Base-by-base conservation (phyloP, 2,888 invertebrate genomes). In the Oconnorella tubifera region DNA sequence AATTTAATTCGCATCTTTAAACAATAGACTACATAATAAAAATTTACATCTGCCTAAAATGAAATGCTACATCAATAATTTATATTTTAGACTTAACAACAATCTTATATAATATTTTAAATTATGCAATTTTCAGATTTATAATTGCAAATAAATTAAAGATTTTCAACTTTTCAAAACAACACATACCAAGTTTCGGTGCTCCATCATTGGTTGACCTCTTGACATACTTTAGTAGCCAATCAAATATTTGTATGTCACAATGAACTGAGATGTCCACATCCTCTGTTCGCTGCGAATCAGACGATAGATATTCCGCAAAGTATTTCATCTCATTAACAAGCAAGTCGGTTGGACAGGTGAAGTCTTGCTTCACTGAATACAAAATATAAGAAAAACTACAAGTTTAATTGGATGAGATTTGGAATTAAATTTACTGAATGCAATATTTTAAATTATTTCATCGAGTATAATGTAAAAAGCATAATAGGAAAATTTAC, bases 221-320 rank as follows among this genome's bases (percentile, higher is more conserved):
- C 80, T 93, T 92, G n/a, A 95, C 91, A 92, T 95, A 96, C 70
- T 89, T 88, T 90, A 96, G 93, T 61, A 97, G 84, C 94, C 95
- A 96, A 75, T 95, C 95, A 82, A 97, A 97, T 68, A 96, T 93
- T 79, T 90, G 87, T 64, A 97, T 90, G 83, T 97, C 96, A 79
- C 96, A 97, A 79, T 96, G 96, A 0, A 97, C 96, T 0, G 94
- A 94, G 72, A 97, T 96, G 77, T 96, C 95, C 88, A 95, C 92
- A 76, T 95, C 94, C 77, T 81, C 81, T 25, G 53, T 25, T 0
- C 91, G 82, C 67, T 80, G 80, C 3, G 77, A 75, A 59, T 81
- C 80, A 2, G 77, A 77, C 0, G 80, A 78, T 59, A 82, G 72
- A 69, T 82, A 81, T 66, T 81, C 80, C 2, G 79, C 78, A 74